Percentiles rank a stretch among this genome's conserved stretches.
Conservation (phyloP, 2,888 invertebrate genomes). For the Molorchus minor region DNA sequence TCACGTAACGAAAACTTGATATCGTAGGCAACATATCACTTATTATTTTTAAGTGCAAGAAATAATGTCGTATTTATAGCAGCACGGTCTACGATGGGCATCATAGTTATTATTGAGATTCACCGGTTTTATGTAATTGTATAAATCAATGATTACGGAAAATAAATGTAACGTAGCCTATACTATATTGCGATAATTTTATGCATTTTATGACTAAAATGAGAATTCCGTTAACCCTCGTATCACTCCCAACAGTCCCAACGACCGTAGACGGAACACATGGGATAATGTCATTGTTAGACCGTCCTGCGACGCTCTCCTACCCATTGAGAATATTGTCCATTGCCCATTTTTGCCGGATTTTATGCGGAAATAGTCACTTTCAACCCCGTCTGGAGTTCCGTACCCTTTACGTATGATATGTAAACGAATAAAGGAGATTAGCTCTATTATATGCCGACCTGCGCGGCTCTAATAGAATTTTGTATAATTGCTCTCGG, state of each 20-base stretch:
- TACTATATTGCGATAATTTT: too few species aligned
- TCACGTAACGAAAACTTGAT: too few species aligned
- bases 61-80: too few species aligned
- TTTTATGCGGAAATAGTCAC: constrained; percentile 20
- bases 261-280: not conserved
- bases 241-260: not conserved
- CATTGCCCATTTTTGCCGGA: constrained; percentile 12
- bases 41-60: too few species aligned
- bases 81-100: too few species aligned
- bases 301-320: constrained; percentile 3
- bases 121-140: too few species aligned
- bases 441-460: constrained; percentile 16
- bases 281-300: constrained; percentile 12
- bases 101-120: too few species aligned
- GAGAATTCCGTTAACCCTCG: too few species aligned
- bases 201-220: too few species aligned
- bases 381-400: constrained; percentile 17
- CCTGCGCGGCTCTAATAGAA: constrained; percentile 14
- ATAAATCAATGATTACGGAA: too few species aligned
- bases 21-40: too few species aligned
- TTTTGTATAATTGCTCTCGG: constrained; percentile 17
- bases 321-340: constrained; percentile 6
- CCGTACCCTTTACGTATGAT: constrained; percentile 13
- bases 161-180: too few species aligned
- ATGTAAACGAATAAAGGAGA: constrained; percentile 14